These are phyloP conservation scores for Phodopus roborovskii DNA, from an alignment of 2,113 vertebrate species.

Conservation along the genomic window DNA sequence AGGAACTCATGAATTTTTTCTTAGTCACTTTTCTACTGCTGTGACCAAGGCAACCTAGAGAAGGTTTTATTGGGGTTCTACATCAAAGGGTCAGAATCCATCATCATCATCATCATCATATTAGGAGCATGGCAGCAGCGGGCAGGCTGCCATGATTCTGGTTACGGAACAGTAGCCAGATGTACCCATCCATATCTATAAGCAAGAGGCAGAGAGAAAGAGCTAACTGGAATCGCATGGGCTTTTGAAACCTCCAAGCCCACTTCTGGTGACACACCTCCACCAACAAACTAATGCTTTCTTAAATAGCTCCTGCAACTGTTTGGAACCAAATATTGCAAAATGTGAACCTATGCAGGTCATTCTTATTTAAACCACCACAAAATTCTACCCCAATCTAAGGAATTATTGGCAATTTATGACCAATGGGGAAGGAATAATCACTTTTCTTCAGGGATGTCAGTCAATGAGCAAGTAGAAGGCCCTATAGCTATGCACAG, in stretches of 20 bases:
- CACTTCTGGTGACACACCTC: neutral
- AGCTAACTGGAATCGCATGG: neutral
- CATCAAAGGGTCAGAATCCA: neutral
- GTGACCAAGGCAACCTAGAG: neutral
- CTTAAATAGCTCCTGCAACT: neutral
- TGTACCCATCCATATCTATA: neutral
- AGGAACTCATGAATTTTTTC: neutral
- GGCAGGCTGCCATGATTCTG: too few relatives aligned
- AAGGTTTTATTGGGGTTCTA: neutral
- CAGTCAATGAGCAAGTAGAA: neutral
- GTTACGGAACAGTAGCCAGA: neutral
- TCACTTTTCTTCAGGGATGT: neutral
- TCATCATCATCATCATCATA: neutral
- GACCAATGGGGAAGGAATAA: neutral
- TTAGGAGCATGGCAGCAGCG: neutral
- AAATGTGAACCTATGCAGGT: too few relatives aligned
- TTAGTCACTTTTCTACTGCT: neutral
- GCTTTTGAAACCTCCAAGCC: neutral
- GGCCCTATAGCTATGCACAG: neutral
- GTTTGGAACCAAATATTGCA: neutral
- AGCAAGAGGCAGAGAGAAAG: neutral
- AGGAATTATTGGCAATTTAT: neutral
- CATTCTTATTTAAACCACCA: neutral
- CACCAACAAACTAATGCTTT: neutral
- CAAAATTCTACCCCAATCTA: neutral